These are phyloP conservation scores for Saturnia pavonia DNA, from an alignment of 2,888 invertebrate species.

Conservation along the genomic window DNA sequence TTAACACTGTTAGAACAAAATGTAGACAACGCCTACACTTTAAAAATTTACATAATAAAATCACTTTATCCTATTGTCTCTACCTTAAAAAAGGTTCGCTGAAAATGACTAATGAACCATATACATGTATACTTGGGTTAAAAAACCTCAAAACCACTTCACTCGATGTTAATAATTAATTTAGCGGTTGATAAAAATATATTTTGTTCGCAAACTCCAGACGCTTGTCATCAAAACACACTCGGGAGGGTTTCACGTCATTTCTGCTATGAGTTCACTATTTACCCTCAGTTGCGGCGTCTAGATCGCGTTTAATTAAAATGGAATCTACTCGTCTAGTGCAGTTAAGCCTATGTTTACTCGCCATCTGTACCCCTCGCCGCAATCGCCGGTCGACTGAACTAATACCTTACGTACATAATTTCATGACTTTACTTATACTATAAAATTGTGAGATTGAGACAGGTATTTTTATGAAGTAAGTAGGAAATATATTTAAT, in stretches of 20 bases:
- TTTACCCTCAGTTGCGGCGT: constrained; percentile 44
- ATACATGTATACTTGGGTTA: neutral
- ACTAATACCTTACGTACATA: constrained; percentile 47
- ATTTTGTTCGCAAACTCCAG: constrained; percentile 14
- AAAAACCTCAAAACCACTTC: neutral
- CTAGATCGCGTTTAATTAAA: constrained; percentile 72
- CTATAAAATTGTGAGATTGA: neutral
- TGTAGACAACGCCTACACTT: too few species aligned
- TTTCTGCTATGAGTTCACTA: constrained; percentile 43
- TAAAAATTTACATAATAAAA: neutral
- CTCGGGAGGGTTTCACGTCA: constrained; percentile 39
- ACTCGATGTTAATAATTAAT: constrained; percentile 12
- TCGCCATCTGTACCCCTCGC: constrained; percentile 52
- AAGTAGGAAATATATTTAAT: neutral
- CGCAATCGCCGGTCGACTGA: constrained; percentile 43
- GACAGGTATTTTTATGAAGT: neutral
- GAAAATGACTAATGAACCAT: neutral
- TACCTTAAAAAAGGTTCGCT: constrained; percentile 4
- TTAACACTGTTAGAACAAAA: too few species aligned
- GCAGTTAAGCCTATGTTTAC: constrained; percentile 67
- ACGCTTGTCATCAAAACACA: constrained; percentile 22
- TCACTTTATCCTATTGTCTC: neutral
- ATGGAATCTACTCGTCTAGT: constrained; percentile 65
- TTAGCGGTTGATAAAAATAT: constrained; percentile 14
- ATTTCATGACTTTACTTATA: constrained; percentile 17